Base-by-base conservation (phyloP, 2,113 vertebrate genomes). In the Australoheros scitulus region DNA sequence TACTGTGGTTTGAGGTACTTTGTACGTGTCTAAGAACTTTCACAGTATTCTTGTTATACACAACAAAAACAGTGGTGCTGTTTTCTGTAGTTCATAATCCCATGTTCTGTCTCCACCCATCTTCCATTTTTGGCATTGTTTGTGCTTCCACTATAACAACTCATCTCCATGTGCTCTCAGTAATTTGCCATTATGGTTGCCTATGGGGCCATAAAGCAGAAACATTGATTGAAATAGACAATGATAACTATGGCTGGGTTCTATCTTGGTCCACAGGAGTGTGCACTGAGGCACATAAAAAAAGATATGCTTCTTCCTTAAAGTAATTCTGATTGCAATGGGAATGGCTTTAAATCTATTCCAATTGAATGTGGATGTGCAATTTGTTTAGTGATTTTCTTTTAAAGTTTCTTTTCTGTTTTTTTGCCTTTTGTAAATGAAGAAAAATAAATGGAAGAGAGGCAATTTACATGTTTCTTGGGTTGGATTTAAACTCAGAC, bases 191-290 rank as follows among this genome's bases (percentile, higher is more conserved):
- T 80, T 20, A 8, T 56, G 18, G 77, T 79, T 2, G 52, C 77
- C 79, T 81, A 64, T 78, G 81, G 83, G 29, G 57, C 63, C 76
- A 75, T 89, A 83, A 91, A 89, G 83, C 84, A 86, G 83, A 84
- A 81, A 81, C 64, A 84, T 38, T 89, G 84, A 87, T 72, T 78
- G 81, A 81, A 87, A 89, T 70, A 88, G 82, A 87, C 72, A 79
- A 63, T 14, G 52, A 60, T 87, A 87, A 88, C 43, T 85, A 65
- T 76, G 64, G 58, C 56, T 65, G 20, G 61, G 61, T 81, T 85
- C 70, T 68, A 76, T 91, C 72, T 88, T 55, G 64, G 84, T 78
- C 76, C 58, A 70, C 36, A 88, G 78, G 63, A 38, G 82, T 65
- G 75, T 77, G 77, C 63, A 72, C 22, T 52, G 24, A 81, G 34